Evolutionary conservation across 2,888 invertebrate genomes (phyloP), one percentile per base, ranked within the genome.

Genomic region (Tipula confusa): DNA sequence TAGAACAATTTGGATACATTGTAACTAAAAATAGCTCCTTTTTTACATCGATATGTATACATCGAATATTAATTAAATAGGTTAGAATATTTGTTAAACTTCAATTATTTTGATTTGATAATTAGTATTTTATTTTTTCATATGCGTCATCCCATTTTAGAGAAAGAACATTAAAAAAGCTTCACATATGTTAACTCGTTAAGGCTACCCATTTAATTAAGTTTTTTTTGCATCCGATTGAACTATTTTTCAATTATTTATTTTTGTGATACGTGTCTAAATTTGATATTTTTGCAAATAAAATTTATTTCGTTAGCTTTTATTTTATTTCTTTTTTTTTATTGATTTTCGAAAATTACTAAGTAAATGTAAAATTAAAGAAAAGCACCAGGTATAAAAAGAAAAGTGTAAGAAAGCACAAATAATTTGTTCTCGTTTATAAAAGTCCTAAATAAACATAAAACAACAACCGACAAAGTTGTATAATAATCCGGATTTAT

Each of bases 401-500:
- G 24, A 64, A 64, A 64, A 24, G 64, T 64, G 64, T 64, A 64
- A 64, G 43, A 43, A 43, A 43, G 43, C 43, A 15, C 18, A 43
- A 64, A 64, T 9, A 64, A 64, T 64, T 64, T 64, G 9, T 64
- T 64, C 64, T 64, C 18, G 18, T 18, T 18, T 18, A 18, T 13
- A 15, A 7, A 64, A 64, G 64, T 64, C 64, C 64, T 64, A 64
- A 64, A 64, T 64, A 64, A 64, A 64, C 64, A 64, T 9, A 64
- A 9, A 24, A 64, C 64, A 38, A 38, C 38, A 64, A 64, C 64
- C 64, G 64, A 24, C 24, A 64, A 64, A 64, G 64, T 64, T 64
- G 64, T 64, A 64, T 64, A 18, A 64, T 64, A 64, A 64, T 48
- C 64, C 64, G 64, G 64, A 64, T 64, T 64, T 64, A 64, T 64